These are phyloP conservation scores for Ameiurus melas DNA, from an alignment of 2,113 vertebrate species.

Conservation along the genomic window DNA sequence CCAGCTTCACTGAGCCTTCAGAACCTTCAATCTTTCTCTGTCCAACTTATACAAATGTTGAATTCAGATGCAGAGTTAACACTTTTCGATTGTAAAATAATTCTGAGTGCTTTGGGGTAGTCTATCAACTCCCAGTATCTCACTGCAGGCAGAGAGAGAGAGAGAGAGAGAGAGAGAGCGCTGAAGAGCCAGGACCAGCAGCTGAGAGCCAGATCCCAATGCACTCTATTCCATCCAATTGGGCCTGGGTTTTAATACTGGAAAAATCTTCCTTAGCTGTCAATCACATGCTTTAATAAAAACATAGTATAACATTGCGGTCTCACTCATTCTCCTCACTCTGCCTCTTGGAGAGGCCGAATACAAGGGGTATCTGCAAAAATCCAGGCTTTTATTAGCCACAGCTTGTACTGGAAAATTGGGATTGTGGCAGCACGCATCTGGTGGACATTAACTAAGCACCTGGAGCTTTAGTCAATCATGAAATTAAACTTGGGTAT, in stretches of 20 bases:
- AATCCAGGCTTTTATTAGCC: constrained; percentile 78
- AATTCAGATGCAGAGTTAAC: constrained; percentile 31
- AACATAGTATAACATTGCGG: constrained; percentile 81
- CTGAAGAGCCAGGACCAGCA: constrained; percentile 56
- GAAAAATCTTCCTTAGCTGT: constrained; percentile 79
- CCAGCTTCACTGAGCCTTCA: background rate
- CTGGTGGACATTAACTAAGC: constrained; percentile 78
- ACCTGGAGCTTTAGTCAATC: constrained; percentile 76
- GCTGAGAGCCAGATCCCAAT: constrained; percentile 68
- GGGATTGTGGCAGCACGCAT: constrained; percentile 69
- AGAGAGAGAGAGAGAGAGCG: constrained; percentile 12
- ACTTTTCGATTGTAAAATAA: constrained; percentile 40
- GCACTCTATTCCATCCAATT: constrained; percentile 74
- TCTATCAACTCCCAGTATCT: constrained; percentile 29
- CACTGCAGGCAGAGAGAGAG: constrained; percentile 16
- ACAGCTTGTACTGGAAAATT: constrained; percentile 75
- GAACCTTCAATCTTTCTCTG: background rate
- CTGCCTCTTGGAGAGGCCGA: constrained; percentile 69
- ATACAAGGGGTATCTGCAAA: constrained; percentile 76
- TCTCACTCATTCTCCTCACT: constrained; percentile 72
- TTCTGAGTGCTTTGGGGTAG: constrained; percentile 25
- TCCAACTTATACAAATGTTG: background rate
- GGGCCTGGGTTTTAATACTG: constrained; percentile 74
- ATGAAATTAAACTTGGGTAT: constrained; percentile 78
- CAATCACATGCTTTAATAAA: constrained; percentile 79